Conservation (phyloP, 1,140 invertebrate species). For the Atopsyche davidsoni region DNA sequence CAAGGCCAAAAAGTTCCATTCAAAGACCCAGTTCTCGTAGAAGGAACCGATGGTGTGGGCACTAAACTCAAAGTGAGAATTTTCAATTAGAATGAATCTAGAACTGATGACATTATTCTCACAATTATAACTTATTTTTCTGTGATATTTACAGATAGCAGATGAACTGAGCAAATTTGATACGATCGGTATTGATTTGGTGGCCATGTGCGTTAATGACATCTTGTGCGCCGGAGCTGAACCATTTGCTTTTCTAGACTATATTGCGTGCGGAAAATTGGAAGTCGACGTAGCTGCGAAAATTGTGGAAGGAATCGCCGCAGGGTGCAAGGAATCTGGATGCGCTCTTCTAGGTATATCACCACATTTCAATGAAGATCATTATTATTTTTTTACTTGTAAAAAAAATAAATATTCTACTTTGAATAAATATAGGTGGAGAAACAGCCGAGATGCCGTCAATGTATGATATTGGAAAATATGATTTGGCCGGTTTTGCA, state of each 20-base stretch:
- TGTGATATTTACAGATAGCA: slow-evolving; percentile 70
- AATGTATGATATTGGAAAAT: slow-evolving; percentile 74
- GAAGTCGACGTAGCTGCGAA: slow-evolving; percentile 67
- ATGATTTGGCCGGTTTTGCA: slow-evolving; percentile 91
- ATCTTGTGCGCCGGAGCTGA: slow-evolving; percentile 90
- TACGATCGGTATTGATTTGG: slow-evolving; percentile 89
- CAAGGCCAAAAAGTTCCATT: slow-evolving; percentile 40
- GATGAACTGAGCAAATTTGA: slow-evolving; percentile 71
- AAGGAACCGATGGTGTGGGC: slow-evolving; percentile 91
- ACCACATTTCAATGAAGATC: neutral
- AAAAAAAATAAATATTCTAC: neutral
- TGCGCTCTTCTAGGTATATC: slow-evolving; percentile 79
- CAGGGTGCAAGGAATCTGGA: slow-evolving; percentile 79
- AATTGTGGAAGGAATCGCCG: slow-evolving; percentile 78
- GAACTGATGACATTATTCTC: too few relatives aligned
- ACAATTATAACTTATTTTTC: too few relatives aligned
- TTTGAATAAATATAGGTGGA: slow-evolving; percentile 57
- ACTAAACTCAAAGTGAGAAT: slow-evolving; percentile 78
- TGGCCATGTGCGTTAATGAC: slow-evolving; percentile 98
- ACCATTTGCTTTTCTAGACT: slow-evolving; percentile 93
- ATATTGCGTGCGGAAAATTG: slow-evolving; percentile 87
- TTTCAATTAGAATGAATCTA: too few relatives aligned
- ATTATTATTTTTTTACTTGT: neutral
- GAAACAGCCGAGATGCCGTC: slow-evolving; percentile 96
- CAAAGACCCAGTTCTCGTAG: slow-evolving; percentile 81